Base-by-base conservation (phyloP, 2,888 invertebrate genomes). In the Apodemia hepburni region DNA sequence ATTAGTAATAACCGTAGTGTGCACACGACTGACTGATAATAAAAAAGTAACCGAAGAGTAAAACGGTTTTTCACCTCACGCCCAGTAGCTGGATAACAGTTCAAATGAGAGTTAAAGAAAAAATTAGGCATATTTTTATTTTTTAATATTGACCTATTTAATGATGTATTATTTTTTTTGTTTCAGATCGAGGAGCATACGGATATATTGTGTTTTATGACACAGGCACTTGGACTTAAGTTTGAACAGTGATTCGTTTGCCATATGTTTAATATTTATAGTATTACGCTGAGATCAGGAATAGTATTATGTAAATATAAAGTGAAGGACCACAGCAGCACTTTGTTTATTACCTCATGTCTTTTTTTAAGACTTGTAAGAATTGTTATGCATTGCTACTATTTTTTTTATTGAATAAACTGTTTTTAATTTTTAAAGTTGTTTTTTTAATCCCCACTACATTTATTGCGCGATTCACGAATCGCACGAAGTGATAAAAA, bases 161-260 rank as follows among this genome's bases (percentile, higher is more conserved):
- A n/a, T 22, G 1, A 22, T 22, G 22, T 22, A 22, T 33, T 33
- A 6, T 77, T 12, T 58, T 42, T 70, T 67, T 92, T 61, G 59
- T 82, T 93, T 77, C 93, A 98, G 95, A 99, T 99, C 78, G 98
- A 98, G 70, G 98, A 99, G 85, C 93, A 95, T 75, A 96, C 97
- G 0, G 98, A 99, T 80, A 96, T 98, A 72, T 93, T 98, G 76
- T 94, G 95, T 79, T 98, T 98, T 87, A 93, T 98, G 73, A 94
- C 94, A 61, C 94, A 95, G 81, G 92, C 95, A 45, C 88, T 97
- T 66, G 93, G 93, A 17, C 90, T 97, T 61, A 82, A 94, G 71
- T 96, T 95, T 71, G 75, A 78, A 61, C 80, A 80, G 72, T 81
- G 74, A 80, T 62, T 64, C 29, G n/a, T 45, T 63, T 65, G 70